phyloP scores from a whole-genome alignment of 1,140 invertebrate species.

The Ceratina australensis region DNA sequence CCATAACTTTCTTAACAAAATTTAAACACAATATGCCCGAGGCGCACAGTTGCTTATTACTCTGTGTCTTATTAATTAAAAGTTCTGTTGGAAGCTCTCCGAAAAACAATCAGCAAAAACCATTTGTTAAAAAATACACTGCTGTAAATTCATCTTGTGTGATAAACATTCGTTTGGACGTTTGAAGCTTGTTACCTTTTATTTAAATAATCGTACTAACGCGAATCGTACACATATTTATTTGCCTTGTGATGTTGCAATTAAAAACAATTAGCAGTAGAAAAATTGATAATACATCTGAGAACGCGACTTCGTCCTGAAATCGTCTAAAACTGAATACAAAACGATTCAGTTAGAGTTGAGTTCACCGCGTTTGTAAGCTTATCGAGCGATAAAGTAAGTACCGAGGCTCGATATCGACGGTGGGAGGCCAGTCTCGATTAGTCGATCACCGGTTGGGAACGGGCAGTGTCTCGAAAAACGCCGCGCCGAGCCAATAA shows the following conservation, averaged over 20 bases:
- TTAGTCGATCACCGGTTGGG: background rate
- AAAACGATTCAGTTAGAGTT: background rate
- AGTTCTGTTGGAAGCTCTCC: background rate
- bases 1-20: slow-evolving; percentile 7
- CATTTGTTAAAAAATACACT: too few species aligned
- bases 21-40: slow-evolving; percentile 1
- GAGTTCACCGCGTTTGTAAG: background rate
- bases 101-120: too few species aligned
- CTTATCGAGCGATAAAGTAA: background rate
- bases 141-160: too few species aligned
- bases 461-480: slow-evolving; percentile 38
- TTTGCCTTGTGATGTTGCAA: too few species aligned
- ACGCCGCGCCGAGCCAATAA: slow-evolving; percentile 48
- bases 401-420: background rate
- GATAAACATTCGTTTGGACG: too few species aligned
- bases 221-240: too few species aligned
- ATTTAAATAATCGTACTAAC: too few species aligned
- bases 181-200: too few species aligned
- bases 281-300: too few species aligned
- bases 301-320: too few species aligned
- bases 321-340: too few species aligned
- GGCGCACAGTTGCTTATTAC: background rate
- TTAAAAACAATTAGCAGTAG: too few species aligned
- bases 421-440: background rate
- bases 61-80: background rate